These are phyloP conservation scores for Anguilla pacifica DNA, from an alignment of 2,797 vertebrate genomes.

Conservation along the genomic window DNA sequence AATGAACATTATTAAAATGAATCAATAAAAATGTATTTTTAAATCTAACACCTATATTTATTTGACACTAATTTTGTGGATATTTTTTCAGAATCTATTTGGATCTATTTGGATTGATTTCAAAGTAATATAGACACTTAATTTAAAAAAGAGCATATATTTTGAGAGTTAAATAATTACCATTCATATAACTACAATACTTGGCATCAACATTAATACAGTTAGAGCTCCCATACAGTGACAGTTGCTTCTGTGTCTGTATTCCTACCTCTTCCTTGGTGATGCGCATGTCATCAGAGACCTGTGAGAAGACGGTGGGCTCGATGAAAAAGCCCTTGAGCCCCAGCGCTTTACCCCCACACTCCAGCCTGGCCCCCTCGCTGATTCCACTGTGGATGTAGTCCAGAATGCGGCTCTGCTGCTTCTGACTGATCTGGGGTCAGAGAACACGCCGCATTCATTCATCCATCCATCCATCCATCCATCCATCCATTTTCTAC, in stretches of 20 bases:
- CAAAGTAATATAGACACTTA: neutral
- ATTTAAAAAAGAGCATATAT: neutral
- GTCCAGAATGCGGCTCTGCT: conserved; percentile 91
- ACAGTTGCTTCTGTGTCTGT: neutral
- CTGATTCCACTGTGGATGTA: conserved; percentile 91
- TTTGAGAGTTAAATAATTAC: neutral
- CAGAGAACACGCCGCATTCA: neutral
- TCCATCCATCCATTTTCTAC: too few species aligned
- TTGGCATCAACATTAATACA: neutral
- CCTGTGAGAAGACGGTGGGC: conserved; percentile 95
- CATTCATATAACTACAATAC: neutral
- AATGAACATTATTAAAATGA: neutral
- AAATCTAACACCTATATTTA: neutral
- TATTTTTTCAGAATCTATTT: neutral
- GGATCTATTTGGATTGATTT: neutral
- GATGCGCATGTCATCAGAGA: conserved; percentile 93
- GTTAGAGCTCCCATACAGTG: neutral
- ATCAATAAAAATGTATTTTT: neutral
- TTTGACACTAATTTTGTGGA: neutral
- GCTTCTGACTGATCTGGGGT: conserved; percentile 87
- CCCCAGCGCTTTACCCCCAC: conserved; percentile 91
- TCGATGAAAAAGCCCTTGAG: conserved; percentile 96
- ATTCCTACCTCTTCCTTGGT: conserved; percentile 92
- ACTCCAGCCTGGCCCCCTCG: conserved; percentile 94
- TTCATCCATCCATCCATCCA: neutral